Percentiles rank a stretch among this genome's conserved stretches.
Evolutionary conservation across 2,797 vertebrate genomes (phyloP).

Genomic region (Labroides dimidiatus): DNA sequence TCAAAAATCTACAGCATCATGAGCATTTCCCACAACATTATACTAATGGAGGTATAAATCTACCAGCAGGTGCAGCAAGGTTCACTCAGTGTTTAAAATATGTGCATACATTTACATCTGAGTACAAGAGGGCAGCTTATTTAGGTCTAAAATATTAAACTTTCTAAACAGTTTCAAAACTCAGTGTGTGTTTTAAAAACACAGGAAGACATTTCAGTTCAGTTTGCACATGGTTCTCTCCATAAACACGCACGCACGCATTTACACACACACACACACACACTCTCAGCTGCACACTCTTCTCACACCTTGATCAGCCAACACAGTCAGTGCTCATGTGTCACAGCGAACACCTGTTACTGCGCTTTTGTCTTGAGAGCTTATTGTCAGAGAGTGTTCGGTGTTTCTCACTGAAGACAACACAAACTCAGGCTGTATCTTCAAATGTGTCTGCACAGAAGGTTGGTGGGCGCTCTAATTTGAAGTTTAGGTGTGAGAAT

Average conservation of each 20-base stretch:
- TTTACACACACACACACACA: conserved; percentile 22
- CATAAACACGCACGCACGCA: conserved; percentile 12
- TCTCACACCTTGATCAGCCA: conserved; percentile 67
- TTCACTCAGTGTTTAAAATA: conserved; percentile 38
- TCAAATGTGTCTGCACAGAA: conserved; percentile 76
- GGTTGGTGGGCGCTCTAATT: conserved; percentile 79
- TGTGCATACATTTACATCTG: conserved; percentile 39
- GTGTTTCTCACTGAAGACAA: conserved; percentile 52
- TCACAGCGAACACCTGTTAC: conserved; percentile 71
- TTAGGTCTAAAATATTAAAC: neutral
- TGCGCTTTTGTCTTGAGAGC: conserved; percentile 69
- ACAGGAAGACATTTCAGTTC: conserved; percentile 32
- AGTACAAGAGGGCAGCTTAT: conserved; percentile 16
- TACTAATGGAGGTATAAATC: conserved; percentile 10
- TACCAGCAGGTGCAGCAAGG: conserved; percentile 18
- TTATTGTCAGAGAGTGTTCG: conserved; percentile 58
- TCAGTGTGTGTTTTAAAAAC: conserved; percentile 15
- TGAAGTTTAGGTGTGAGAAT: conserved; percentile 77
- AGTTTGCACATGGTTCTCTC: conserved; percentile 26
- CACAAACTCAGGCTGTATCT: conserved; percentile 67
- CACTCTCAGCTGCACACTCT: conserved; percentile 33
- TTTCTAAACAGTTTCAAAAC: conserved; percentile 31
- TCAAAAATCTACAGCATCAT: neutral
- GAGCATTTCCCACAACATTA: conserved; percentile 1
- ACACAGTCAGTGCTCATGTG: conserved; percentile 64